Conservation (phyloP, 1,140 invertebrate genomes). For the Portunus trituberculatus region DNA sequence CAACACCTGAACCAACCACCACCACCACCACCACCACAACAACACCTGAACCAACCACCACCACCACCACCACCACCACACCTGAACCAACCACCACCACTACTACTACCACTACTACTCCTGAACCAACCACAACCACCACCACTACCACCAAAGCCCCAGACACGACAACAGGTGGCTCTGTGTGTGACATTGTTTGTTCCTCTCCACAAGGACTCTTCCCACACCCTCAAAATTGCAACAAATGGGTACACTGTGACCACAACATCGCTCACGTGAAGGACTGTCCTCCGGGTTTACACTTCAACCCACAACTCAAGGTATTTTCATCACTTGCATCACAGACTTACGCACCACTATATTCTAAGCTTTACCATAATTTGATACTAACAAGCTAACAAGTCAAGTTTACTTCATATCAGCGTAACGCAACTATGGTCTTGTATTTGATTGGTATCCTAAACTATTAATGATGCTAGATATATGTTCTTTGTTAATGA, state of each 20-base stretch:
- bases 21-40: too few relatives aligned
- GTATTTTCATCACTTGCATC: not conserved
- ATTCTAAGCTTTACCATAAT: too few relatives aligned
- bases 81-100: too few relatives aligned
- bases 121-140: not conserved
- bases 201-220: conserved; percentile 52
- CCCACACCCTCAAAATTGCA: conserved; percentile 64
- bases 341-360: too few relatives aligned
- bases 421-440: not conserved
- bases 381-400: not conserved
- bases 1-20: too few relatives aligned
- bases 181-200: conserved; percentile 25
- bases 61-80: too few relatives aligned
- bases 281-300: conserved; percentile 73
- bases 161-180: not conserved
- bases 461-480: not conserved
- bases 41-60: too few relatives aligned
- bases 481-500: not conserved
- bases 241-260: conserved; percentile 60
- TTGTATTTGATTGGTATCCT: too few relatives aligned
- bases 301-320: conserved; percentile 74
- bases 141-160: not conserved
- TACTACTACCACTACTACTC: not conserved
- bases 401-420: not conserved
- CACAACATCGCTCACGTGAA: conserved; percentile 71